Conservation (phyloP, 2,797 vertebrate species). For the Typhlichthys eigenmanni region DNA sequence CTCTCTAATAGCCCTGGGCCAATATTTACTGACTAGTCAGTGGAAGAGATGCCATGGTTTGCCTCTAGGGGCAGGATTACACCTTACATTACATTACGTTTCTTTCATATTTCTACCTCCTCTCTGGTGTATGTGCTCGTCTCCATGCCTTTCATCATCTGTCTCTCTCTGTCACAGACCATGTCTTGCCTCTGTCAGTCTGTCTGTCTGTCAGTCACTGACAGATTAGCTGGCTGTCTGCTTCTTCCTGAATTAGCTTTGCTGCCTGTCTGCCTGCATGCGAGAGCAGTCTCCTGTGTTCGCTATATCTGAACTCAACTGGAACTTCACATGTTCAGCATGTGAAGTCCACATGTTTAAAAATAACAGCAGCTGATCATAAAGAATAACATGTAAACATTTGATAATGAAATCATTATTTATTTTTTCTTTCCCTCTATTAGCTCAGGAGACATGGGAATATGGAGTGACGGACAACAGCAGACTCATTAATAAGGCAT, state of each 20-base stretch:
- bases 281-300: background rate
- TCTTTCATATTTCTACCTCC: slow-evolving; percentile 10
- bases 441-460: background rate
- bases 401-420: background rate
- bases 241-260: background rate
- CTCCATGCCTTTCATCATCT: slow-evolving; percentile 1
- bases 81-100: background rate
- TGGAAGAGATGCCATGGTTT: slow-evolving; percentile 42
- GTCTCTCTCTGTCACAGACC: background rate
- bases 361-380: background rate
- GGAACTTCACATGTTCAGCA: background rate
- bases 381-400: slow-evolving; percentile 8
- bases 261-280: background rate
- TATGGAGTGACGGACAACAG: background rate
- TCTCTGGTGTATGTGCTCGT: slow-evolving; percentile 8
- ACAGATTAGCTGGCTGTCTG: background rate
- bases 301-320: background rate
- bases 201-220: too few relatives aligned
- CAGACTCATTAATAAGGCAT: slow-evolving; percentile 3
- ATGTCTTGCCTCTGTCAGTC: too few relatives aligned
- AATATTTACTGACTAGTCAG: slow-evolving; percentile 64
- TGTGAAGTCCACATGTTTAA: too few relatives aligned
- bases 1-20: slow-evolving; percentile 49
- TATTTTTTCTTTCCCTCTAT: background rate
- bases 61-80: slow-evolving; percentile 50